These are phyloP conservation scores for Phengaris alcon DNA, from an alignment of 2,888 invertebrate species.

Conservation along the genomic window DNA sequence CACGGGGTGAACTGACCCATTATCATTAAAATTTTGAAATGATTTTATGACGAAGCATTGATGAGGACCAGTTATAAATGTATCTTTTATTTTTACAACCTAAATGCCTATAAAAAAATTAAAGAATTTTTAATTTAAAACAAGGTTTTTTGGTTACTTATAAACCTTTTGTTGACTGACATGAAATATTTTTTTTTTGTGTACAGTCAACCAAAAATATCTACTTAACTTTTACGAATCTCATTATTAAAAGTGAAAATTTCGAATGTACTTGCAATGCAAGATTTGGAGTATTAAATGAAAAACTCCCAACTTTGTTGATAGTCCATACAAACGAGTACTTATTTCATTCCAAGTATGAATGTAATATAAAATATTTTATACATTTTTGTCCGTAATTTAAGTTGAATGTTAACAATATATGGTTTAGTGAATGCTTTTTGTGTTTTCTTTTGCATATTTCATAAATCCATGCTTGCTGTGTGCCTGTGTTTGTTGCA, in stretches of 20 bases:
- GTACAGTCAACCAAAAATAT: not conserved
- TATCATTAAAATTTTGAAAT: not conserved
- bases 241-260: not conserved
- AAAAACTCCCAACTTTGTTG: conserved; percentile 25
- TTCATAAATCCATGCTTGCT: conserved; percentile 29
- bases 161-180: too few species aligned
- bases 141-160: too few species aligned
- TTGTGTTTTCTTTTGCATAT: conserved; percentile 51
- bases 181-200: not conserved
- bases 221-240: conserved; percentile 10
- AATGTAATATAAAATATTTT: conserved; percentile 33
- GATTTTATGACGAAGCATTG: too few species aligned
- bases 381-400: conserved; percentile 45
- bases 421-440: conserved; percentile 69
- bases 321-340: conserved; percentile 30
- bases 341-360: conserved; percentile 32
- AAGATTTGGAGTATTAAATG: not conserved
- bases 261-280: not conserved
- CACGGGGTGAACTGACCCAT: too few species aligned
- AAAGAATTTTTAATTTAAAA: too few species aligned
- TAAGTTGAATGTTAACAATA: conserved; percentile 71
- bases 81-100: too few species aligned
- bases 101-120: too few species aligned
- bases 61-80: too few species aligned
- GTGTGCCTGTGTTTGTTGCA: conserved; percentile 16